phyloP scores from a whole-genome alignment of 2,113 vertebrate species.

The Syrmaticus mikado region DNA sequence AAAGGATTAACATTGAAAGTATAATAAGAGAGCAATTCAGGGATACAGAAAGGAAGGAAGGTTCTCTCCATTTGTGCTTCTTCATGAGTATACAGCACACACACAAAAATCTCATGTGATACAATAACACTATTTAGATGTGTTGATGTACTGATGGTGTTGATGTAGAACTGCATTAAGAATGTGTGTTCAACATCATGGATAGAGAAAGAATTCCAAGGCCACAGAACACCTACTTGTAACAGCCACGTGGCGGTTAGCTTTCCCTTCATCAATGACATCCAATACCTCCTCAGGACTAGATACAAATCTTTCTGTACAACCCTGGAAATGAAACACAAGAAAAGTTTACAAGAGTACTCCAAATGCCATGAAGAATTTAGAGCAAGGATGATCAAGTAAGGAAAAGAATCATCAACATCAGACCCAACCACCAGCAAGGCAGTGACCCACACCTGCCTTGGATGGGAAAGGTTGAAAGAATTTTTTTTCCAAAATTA shows the following conservation, averaged over 20 bases:
- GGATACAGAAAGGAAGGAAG: neutral
- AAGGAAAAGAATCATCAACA: neutral
- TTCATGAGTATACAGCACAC: neutral
- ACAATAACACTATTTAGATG: neutral
- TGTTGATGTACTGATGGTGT: rapidly evolving
- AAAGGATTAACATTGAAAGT: neutral
- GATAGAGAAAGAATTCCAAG: neutral
- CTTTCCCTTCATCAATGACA: conserved; percentile 95
- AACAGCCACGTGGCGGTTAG: conserved; percentile 94
- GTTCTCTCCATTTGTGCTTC: neutral
- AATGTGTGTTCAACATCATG: neutral
- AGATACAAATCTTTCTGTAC: conserved; percentile 96
- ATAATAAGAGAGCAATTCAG: neutral
- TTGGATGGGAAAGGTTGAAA: rapidly evolving
- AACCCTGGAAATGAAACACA: conserved; percentile 81
- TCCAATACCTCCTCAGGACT: conserved; percentile 98
- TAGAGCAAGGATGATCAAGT: neutral
- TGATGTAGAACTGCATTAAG: neutral
- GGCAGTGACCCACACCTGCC: neutral
- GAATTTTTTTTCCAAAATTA: neutral
- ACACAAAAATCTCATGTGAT: neutral
- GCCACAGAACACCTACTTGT: conserved; percentile 83
- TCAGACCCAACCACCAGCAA: rapidly evolving
- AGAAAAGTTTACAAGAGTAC: neutral
- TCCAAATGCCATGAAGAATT: neutral